Percentiles rank a stretch among this genome's conserved stretches.
Conservation (phyloP, 2,797 vertebrate species). For the Sebastolobus alascanus region DNA sequence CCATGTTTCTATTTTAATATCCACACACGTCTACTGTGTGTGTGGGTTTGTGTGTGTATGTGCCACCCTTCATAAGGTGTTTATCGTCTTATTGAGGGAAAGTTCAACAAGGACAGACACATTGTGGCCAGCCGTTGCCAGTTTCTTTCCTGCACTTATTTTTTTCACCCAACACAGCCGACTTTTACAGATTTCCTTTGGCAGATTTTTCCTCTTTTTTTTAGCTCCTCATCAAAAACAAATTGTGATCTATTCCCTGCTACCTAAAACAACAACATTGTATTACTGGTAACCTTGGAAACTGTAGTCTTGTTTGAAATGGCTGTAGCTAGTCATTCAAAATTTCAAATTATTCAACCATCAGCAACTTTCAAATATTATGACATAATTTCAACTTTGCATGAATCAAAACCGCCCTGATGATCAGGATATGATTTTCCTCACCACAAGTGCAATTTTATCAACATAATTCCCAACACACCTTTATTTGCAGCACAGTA, state of each 20-base stretch:
- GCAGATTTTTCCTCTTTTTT: slow-evolving; percentile 22
- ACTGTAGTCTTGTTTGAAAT: slow-evolving; percentile 73
- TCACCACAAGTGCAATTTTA: not conserved
- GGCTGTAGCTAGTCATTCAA: slow-evolving; percentile 38
- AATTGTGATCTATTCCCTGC: slow-evolving; percentile 55
- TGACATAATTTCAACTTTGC: not conserved
- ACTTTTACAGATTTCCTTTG: slow-evolving; percentile 45
- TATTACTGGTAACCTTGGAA: slow-evolving; percentile 77
- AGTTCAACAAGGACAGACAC: not conserved
- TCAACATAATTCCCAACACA: slow-evolving; percentile 9
- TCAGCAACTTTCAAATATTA: slow-evolving; percentile 11
- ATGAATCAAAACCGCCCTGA: not conserved
- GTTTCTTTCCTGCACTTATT: not conserved
- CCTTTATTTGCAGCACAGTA: slow-evolving; percentile 32
- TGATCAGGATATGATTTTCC: not conserved
- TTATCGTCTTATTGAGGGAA: slow-evolving; percentile 29
- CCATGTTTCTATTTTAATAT: slow-evolving; percentile 19
- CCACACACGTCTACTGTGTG: not conserved
- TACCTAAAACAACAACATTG: slow-evolving; percentile 48
- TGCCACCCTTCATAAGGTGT: slow-evolving; percentile 4
- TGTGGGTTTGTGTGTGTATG: not conserved
- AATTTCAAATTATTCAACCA: slow-evolving; percentile 35
- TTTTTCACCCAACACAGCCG: not conserved
- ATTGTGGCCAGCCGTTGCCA: not conserved
- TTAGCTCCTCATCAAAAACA: slow-evolving; percentile 49